Percentiles rank a stretch among this genome's conserved stretches.
These are phyloP conservation scores for Sisyra terminalis DNA, from an alignment of 2,888 invertebrate genomes.

Conservation along the genomic window DNA sequence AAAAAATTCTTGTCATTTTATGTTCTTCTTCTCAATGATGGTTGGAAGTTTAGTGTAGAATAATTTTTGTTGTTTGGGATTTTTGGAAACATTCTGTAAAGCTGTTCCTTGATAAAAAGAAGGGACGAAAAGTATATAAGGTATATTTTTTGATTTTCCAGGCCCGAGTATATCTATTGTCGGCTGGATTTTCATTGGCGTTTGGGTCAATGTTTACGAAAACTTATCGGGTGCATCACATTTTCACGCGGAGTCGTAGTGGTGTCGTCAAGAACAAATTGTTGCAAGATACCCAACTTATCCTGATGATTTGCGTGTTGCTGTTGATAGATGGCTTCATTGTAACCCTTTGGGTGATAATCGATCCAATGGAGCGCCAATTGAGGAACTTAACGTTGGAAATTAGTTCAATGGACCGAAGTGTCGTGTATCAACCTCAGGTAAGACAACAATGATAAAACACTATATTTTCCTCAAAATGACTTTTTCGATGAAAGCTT, in stretches of 20 bases:
- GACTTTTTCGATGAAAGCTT: background rate
- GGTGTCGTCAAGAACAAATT: slow-evolving; percentile 79
- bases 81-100: too few relatives aligned
- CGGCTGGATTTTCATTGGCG: slow-evolving; percentile 79
- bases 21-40: too few relatives aligned
- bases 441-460: slow-evolving; percentile 26
- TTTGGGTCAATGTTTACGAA: slow-evolving; percentile 93
- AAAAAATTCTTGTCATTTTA: too few relatives aligned
- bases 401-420: slow-evolving; percentile 57
- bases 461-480: background rate
- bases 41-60: too few relatives aligned
- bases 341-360: slow-evolving; percentile 65
- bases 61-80: too few relatives aligned
- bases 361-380: slow-evolving; percentile 78
- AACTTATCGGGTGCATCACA: slow-evolving; percentile 81
- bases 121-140: too few relatives aligned
- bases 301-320: slow-evolving; percentile 66
- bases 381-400: slow-evolving; percentile 68
- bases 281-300: slow-evolving; percentile 76
- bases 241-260: slow-evolving; percentile 70
- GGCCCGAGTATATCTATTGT: slow-evolving; percentile 75
- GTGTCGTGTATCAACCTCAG: slow-evolving; percentile 74
- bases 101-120: too few relatives aligned
- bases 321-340: slow-evolving; percentile 70
- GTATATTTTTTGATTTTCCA: slow-evolving; percentile 29